Base-by-base conservation (phyloP, 1,140 invertebrate species). In the Drosophila pseudoobscura region DNA sequence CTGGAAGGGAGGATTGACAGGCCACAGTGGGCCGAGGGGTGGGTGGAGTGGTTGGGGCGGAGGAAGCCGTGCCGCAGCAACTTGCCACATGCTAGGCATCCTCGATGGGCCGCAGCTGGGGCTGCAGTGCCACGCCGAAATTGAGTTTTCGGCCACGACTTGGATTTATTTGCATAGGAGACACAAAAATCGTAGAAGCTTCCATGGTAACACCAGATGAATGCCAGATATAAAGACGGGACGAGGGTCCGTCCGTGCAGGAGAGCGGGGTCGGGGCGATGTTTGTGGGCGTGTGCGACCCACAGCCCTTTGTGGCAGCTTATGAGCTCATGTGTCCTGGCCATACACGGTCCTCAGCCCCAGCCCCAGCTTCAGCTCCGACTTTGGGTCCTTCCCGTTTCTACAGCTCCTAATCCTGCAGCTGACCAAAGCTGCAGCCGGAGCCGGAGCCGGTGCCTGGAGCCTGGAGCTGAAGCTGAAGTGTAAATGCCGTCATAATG, bases 401-500 rank as follows among this genome's bases (percentile, higher is more conserved):
- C 39, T 24, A 47, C 49, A 56, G 50, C 65, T 45, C 26, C 72
- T 84, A 85, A 84, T 85, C 77, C 80, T 73, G 31, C 50, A 15
- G 39, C 75, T 55, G 70, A 44, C 47, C 59, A 46, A 57, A 39
- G 35, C 35, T 39, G 35, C 11, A 9, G 58, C 52, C 17, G n/a
- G 17, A 44, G 29, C 50, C 41, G 8, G 22, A 58, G 60, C 52
- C 17, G 17, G 29, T 20, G 17, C 17, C 50, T 43, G 11, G 24
- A 61, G 60, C 77, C 52, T 22, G 24, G 17, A 41, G 39, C 54
- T 46, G 11, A 26, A 58, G 65, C 77, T 65, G 65, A 85, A 85
- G 80, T 82, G 82, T 63, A 87, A 87, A 87, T 87, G 78, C 83
- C 75, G 62, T 85, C 82, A 85, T 85, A 85, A 85, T 80, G 69